Conservation (phyloP, 2,888 invertebrate genomes). For the Drosophila kambysellisi region DNA sequence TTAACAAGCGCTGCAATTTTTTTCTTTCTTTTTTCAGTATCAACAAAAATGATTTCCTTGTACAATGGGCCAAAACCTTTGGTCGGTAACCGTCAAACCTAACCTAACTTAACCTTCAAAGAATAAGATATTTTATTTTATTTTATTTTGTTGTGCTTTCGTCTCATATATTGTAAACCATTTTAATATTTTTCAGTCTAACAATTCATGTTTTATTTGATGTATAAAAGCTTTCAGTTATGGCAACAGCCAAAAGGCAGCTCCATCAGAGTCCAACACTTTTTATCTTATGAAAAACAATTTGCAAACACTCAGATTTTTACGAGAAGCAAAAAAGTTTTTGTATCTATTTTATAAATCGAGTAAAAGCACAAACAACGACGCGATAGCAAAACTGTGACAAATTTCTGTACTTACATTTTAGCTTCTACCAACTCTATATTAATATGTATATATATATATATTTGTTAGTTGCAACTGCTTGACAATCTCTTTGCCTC, state of each 20-base stretch:
- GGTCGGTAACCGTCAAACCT: too few species aligned
- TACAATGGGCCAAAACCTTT: too few species aligned
- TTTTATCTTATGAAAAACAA: slow-evolving; percentile 2
- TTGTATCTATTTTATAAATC: slow-evolving; percentile 23
- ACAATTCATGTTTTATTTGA: neutral
- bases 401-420: slow-evolving; percentile 28
- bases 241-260: neutral
- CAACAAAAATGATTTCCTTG: too few species aligned
- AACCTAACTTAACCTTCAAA: too few species aligned
- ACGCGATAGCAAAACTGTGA: slow-evolving; percentile 9
- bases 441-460: neutral
- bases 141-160: neutral
- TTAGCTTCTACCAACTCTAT: slow-evolving; percentile 12
- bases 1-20: neutral
- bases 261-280: neutral
- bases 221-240: slow-evolving; percentile 6
- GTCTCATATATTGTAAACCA: neutral
- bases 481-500: slow-evolving; percentile 57
- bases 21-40: too few species aligned
- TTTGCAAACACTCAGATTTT: slow-evolving; percentile 25
- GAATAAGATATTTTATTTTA: neutral
- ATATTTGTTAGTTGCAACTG: slow-evolving; percentile 26
- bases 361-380: slow-evolving; percentile 5
- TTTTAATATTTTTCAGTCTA: neutral
- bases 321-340: slow-evolving; percentile 13